Evolutionary conservation across 2,797 vertebrate species (phyloP), one percentile per base, ranked within the genome.

Genomic region (Cyclopterus lumpus): DNA sequence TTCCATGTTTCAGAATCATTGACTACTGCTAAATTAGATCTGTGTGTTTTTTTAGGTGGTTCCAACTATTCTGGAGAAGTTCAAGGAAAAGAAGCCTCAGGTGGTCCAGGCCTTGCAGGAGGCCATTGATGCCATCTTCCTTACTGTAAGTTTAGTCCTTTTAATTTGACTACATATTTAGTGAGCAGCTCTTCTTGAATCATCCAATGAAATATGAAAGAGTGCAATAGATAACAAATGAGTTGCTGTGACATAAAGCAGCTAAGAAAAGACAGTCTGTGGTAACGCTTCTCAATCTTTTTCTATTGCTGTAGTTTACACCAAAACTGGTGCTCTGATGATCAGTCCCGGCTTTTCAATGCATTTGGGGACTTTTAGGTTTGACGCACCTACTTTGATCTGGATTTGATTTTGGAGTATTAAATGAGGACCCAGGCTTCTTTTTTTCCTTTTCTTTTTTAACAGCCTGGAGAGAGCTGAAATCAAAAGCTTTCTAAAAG

Each of bases 11-110:
- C 9, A 12, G 54, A 57, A 18, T 44, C 15, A 14, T 5, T 48
- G 38, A 22, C 38, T 5, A 11, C 16, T 12, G 11, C 60, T 79
- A 15, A 70, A 64, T 36, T 2, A 12, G n/a, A 51, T 6, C 0
- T 66, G 8, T 15, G 72, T 51, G 10, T 26, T 24, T 26, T 51
- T n/a, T 82, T 36, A 99, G 98, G 96, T 98, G 77, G 96, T 98
- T 90, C 97, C 98, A 91, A 98, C 98, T 18, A 95, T 99, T 86
- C 89, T 99, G 77, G 98, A 99, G 86, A 99, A 99, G 91, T 99
- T 99, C 77, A 99, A 99, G 86, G 98, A 99, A 89, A 99, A 99
- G 93, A 99, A 99, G 69, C 96, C 95, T 84, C 97, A 97, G 82
- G 98, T 99, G 34, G 98, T 99, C 1, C 97, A 97, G 92, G 96